These are phyloP conservation scores for Bemisia tabaci DNA, from an alignment of 1,140 invertebrate genomes.

Conservation along the genomic window DNA sequence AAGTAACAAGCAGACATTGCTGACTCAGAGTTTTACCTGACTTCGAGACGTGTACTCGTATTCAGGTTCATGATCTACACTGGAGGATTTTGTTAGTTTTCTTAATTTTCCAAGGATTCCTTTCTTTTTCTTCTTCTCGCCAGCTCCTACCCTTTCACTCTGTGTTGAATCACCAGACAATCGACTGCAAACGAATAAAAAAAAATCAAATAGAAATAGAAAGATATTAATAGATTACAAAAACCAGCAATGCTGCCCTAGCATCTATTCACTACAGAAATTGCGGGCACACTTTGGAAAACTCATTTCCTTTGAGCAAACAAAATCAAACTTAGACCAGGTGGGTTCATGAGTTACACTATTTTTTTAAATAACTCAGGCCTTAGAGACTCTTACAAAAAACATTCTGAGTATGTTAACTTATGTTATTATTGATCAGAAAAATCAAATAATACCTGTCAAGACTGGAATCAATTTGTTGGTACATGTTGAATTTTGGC, in stretches of 20 bases:
- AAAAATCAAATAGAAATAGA: slow-evolving; percentile 14
- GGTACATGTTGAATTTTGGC: slow-evolving; percentile 37
- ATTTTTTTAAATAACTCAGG: not conserved
- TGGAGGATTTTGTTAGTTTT: slow-evolving; percentile 62
- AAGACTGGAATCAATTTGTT: slow-evolving; percentile 48
- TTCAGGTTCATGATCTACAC: slow-evolving; percentile 46
- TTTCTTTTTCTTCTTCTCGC: slow-evolving; percentile 59
- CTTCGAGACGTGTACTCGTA: slow-evolving; percentile 12
- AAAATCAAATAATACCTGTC: too few species aligned
- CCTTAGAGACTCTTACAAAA: too few species aligned
- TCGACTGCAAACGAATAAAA: slow-evolving; percentile 37
- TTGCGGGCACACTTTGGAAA: not conserved
- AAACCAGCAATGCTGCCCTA: not conserved
- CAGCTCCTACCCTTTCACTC: slow-evolving; percentile 53
- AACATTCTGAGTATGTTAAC: too few species aligned
- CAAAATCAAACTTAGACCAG: not conserved
- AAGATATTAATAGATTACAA: not conserved
- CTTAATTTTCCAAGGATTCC: slow-evolving; percentile 70
- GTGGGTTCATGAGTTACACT: not conserved
- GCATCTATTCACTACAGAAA: not conserved
- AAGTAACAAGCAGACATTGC: too few species aligned
- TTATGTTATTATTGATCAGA: too few species aligned
- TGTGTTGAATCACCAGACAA: slow-evolving; percentile 70
- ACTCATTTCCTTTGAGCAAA: too few species aligned
- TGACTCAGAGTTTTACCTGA: too few species aligned